Percentiles rank a stretch among this genome's conserved stretches.
Conservation (phyloP, 1,140 invertebrate species). For the Cardiocondyla obscurior region DNA sequence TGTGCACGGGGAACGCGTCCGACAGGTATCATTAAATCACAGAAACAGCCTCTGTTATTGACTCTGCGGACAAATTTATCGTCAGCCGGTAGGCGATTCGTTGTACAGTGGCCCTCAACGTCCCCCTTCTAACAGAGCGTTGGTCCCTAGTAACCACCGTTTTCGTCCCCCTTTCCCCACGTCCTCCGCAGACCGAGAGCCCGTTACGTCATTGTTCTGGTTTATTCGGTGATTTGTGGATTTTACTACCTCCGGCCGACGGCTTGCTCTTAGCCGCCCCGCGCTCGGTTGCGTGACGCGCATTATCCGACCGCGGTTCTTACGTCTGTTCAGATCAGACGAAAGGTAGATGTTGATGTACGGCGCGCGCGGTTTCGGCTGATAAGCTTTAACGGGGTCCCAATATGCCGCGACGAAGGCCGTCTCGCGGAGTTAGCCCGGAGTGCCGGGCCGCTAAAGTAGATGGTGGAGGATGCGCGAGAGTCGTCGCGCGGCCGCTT, state of each 20-base stretch:
- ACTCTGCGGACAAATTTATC: slow-evolving; percentile 84
- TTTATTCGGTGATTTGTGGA: slow-evolving; percentile 84
- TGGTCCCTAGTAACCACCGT: slow-evolving; percentile 69
- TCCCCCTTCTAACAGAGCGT: slow-evolving; percentile 59
- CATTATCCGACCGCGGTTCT: slow-evolving; percentile 10
- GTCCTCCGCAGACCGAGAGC: slow-evolving; percentile 59
- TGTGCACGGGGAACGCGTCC: slow-evolving; percentile 58
- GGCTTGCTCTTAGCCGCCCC: slow-evolving; percentile 8
- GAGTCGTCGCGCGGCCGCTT: slow-evolving; percentile 64
- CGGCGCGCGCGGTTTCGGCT: slow-evolving; percentile 12
- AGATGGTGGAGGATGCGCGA: slow-evolving; percentile 51
- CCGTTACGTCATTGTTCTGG: slow-evolving; percentile 81
- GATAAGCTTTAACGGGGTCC: slow-evolving; percentile 46
- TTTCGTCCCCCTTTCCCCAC: slow-evolving; percentile 31
- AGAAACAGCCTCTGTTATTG: slow-evolving; percentile 84
- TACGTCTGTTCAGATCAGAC: slow-evolving; percentile 15
- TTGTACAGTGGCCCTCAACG: slow-evolving; percentile 74
- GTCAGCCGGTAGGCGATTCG: slow-evolving; percentile 78
- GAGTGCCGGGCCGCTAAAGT: slow-evolving; percentile 35
- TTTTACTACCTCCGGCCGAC: slow-evolving; percentile 76
- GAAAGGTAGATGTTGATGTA: background rate
- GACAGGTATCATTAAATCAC: slow-evolving; percentile 83
- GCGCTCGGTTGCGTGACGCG: background rate
- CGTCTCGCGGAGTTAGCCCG: slow-evolving; percentile 25
- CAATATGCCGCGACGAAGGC: slow-evolving; percentile 38